phyloP scores from a whole-genome alignment of 2,888 invertebrate genomes.

The Hylaea fasciaria region DNA sequence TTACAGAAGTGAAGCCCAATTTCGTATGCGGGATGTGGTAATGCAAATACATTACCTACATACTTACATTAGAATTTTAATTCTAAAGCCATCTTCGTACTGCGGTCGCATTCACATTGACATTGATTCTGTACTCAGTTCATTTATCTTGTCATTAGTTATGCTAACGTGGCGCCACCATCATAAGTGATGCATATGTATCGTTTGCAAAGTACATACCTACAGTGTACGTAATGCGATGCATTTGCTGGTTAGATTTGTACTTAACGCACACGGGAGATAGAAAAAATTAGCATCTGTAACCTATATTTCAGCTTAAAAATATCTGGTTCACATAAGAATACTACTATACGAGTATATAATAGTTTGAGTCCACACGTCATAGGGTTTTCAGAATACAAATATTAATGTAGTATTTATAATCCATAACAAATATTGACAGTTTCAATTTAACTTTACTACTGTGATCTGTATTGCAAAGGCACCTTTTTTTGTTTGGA shows the following conservation, averaged over 20 bases:
- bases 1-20: too few relatives aligned
- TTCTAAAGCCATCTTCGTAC: too few relatives aligned
- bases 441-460: conserved; percentile 4
- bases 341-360: not conserved
- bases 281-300: not conserved
- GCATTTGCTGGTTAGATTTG: not conserved
- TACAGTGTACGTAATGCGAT: too few relatives aligned
- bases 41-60: too few relatives aligned
- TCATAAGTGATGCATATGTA: too few relatives aligned
- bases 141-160: not conserved
- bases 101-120: too few relatives aligned
- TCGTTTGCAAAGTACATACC: too few relatives aligned
- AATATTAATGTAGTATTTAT: not conserved
- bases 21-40: too few relatives aligned
- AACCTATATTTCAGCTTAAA: not conserved
- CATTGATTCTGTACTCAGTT: not conserved
- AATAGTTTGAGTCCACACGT: too few relatives aligned
- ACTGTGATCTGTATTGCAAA: conserved; percentile 7
- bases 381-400: not conserved
- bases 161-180: not conserved
- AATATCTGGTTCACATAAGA: not conserved
- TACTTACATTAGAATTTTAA: too few relatives aligned
- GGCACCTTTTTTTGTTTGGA: conserved; percentile 26
- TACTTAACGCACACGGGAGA: conserved; percentile 9
- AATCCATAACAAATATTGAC: conserved; percentile 1